A percentile compares a stretch with the other conserved stretches of the same genome.
Evolutionary conservation across 1,140 invertebrate genomes (phyloP).

Genomic region (Holotrichia oblita): DNA sequence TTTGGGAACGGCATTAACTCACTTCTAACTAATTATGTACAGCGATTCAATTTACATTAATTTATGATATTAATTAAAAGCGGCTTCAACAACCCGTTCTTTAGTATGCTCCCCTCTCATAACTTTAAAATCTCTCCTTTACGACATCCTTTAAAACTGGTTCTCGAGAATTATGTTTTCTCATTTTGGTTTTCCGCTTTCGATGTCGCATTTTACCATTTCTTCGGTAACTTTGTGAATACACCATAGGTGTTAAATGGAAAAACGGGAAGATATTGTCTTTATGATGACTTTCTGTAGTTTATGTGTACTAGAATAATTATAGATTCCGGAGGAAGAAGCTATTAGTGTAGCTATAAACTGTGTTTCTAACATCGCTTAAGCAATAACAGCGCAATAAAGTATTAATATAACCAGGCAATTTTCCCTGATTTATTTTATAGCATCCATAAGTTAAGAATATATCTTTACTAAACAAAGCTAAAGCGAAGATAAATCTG

Average conservation of each 20-base stretch:
- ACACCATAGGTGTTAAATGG: background rate
- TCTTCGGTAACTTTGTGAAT: background rate
- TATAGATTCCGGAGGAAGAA: no score
- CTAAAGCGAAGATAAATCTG: no score
- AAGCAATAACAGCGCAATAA: no score
- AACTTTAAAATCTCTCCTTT: conserved; percentile 13
- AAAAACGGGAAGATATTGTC: no score
- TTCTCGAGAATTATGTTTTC: background rate
- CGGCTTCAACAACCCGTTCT: conserved; percentile 22
- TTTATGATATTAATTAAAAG: conserved; percentile 39
- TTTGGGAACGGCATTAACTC: conserved; percentile 28
- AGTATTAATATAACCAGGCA: no score
- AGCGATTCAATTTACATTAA: conserved; percentile 38
- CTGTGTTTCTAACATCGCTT: no score
- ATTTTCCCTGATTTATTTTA: no score
- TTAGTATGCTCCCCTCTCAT: background rate
- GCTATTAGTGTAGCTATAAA: no score
- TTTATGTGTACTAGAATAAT: no score
- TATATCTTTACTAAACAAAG: no score
- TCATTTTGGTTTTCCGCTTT: background rate
- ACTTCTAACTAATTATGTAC: conserved; percentile 33
- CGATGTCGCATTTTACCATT: background rate
- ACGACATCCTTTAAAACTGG: background rate
- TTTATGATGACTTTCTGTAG: no score
- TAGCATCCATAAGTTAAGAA: no score